Base-by-base conservation (phyloP, 2,113 vertebrate species). In the Scartelaos histophorus region DNA sequence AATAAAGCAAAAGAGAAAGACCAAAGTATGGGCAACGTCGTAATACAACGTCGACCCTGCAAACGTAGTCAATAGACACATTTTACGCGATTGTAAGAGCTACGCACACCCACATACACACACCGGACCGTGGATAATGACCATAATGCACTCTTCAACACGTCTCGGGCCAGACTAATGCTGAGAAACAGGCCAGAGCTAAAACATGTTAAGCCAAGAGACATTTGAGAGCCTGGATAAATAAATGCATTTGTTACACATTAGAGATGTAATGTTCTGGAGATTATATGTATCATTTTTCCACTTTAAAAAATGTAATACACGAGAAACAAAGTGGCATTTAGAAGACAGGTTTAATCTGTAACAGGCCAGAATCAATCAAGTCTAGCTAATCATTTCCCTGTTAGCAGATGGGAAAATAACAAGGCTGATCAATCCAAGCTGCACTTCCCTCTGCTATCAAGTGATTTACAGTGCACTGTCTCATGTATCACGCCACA, bases 121-220 rank as follows among this genome's bases (percentile, higher is more conserved):
- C 22, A 57, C 60, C 70, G 75, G 71, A 87, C 85, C 88, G 72
- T 85, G 80, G 43, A 90, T 92, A 93, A 94, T 88, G 89, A 90
- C 80, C 83, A 87, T 81, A 78, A 87, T 81, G 81, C 79, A 75
- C 78, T 84, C 83, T 78, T 57, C 70, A 81, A 90, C 91, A 93
- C 80, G 85, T 83, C 85, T 84, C 47, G 6, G 54, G 74, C 86
- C 76, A 66, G 60, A 71, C 77, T 70, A 81, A 72, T 3, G 71
- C 82, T 74, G 86, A 82, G 75, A 83, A 85, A 80, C 73, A 70
- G 57, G 22, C 38, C 71, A 56, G 66, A 34, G 24, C 29, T 67
- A 22, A 81, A 69, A 74, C 49, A 74, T 5, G 29, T 66, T 80
- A 84, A 82, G 81, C 69, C 73, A 51, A 0, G 54, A 65, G 84